Evolutionary conservation across 2,888 invertebrate genomes (phyloP).

Genomic region (Rhimphoctona megacephalus): DNA sequence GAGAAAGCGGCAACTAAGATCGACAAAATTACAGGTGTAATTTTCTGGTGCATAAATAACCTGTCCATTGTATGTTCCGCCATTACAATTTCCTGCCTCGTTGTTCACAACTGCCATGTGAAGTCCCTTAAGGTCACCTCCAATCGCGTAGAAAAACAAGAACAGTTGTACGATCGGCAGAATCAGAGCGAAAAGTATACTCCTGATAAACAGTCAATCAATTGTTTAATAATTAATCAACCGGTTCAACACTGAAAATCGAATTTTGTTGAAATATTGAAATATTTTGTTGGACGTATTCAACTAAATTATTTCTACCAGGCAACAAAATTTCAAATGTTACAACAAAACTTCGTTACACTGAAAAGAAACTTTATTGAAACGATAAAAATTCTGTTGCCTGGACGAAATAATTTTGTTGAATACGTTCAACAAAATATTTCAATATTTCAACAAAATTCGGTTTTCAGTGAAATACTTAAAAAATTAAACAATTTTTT

Average conservation of each 20-base stretch:
- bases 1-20: constrained; percentile 88
- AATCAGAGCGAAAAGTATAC: constrained; percentile 92
- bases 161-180: constrained; percentile 93
- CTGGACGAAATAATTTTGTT: no score
- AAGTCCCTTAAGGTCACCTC: constrained; percentile 90
- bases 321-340: no score
- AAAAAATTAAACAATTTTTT: not conserved
- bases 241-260: no score
- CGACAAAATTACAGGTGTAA: constrained; percentile 86
- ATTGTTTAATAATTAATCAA: not conserved
- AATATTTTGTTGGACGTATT: no score
- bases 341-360: no score
- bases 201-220: constrained; percentile 85
- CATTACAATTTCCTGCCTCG: constrained; percentile 87
- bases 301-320: no score
- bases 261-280: no score
- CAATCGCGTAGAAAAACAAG: constrained; percentile 93
- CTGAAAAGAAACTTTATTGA: no score
- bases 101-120: constrained; percentile 92
- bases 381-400: no score
- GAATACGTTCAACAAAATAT: no score
- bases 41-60: constrained; percentile 82
- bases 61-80: constrained; percentile 82
- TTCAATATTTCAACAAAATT: no score
- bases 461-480: no score